Evolutionary conservation across 2,888 invertebrate genomes (phyloP).

Genomic region (Athripsodes cinereus): DNA sequence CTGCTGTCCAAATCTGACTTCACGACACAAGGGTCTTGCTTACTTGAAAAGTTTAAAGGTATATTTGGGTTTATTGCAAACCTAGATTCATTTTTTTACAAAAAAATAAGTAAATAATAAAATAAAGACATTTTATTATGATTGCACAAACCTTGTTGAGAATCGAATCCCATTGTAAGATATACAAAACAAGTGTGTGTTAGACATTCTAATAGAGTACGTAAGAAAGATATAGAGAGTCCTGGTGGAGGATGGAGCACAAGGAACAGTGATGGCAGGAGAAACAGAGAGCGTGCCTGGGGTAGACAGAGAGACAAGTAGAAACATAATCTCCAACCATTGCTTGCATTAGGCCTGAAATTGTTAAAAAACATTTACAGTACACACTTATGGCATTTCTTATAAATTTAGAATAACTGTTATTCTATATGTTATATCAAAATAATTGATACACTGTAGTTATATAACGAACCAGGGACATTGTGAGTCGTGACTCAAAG

Average conservation of each 20-base stretch:
- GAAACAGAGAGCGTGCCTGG: neutral
- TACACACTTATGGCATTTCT: no score
- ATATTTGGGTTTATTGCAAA: no score
- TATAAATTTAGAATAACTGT: no score
- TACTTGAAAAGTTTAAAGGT: no score
- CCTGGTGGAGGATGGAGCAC: neutral
- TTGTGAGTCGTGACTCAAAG: no score
- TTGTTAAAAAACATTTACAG: no score
- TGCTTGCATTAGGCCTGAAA: constrained; percentile 37
- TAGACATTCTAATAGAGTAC: neutral
- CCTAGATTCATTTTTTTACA: neutral
- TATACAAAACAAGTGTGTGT: neutral
- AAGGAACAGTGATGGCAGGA: neutral
- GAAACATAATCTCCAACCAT: constrained; percentile 42
- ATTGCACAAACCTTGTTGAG: neutral
- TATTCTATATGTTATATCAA: no score
- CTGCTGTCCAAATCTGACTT: no score
- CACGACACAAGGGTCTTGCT: no score
- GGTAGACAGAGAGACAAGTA: constrained; percentile 20
- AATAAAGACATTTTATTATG: no score
- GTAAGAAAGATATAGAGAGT: neutral
- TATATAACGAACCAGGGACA: no score
- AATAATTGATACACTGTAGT: no score
- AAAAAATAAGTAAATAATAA: neutral
- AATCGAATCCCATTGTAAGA: neutral